Conservation (phyloP, 2,113 vertebrate genomes). For the Vulpes vulpes region DNA sequence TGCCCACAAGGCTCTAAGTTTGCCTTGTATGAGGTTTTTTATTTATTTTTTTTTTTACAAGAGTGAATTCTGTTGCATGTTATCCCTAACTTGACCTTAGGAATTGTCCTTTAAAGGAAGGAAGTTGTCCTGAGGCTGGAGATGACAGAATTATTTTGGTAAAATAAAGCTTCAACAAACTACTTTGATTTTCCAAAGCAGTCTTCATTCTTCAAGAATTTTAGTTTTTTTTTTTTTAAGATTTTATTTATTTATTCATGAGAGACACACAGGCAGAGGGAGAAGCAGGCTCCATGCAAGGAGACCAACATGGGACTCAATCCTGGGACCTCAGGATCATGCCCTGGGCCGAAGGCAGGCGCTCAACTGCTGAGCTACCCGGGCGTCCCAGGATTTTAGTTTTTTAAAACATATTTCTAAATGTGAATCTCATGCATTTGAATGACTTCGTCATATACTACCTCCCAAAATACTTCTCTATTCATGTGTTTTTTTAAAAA, state of each 20-base stretch:
- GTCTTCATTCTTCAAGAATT: neutral
- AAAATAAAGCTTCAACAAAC: neutral
- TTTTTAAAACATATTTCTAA: constrained; percentile 6
- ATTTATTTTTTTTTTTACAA: neutral
- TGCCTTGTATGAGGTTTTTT: neutral
- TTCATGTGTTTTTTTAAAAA: neutral
- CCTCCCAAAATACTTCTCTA: neutral
- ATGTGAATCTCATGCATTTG: neutral
- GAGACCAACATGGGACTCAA: too few species aligned
- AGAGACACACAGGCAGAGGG: too few species aligned
- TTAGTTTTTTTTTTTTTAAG: neutral
- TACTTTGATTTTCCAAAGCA: neutral
- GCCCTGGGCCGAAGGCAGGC: too few species aligned
- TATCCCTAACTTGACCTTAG: neutral
- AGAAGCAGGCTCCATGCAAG: too few species aligned
- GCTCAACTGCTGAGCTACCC: too few species aligned
- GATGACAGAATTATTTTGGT: neutral
- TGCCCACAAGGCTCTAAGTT: neutral
- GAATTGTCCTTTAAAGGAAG: neutral
- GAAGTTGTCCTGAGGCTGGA: neutral
- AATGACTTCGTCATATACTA: neutral
- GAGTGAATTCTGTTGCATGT: neutral
- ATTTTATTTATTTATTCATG: too few species aligned
- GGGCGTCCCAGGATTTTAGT: neutral
- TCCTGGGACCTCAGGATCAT: too few species aligned